Base-by-base conservation (phyloP, 2,888 invertebrate genomes). In the Cerceris rybyensis region DNA sequence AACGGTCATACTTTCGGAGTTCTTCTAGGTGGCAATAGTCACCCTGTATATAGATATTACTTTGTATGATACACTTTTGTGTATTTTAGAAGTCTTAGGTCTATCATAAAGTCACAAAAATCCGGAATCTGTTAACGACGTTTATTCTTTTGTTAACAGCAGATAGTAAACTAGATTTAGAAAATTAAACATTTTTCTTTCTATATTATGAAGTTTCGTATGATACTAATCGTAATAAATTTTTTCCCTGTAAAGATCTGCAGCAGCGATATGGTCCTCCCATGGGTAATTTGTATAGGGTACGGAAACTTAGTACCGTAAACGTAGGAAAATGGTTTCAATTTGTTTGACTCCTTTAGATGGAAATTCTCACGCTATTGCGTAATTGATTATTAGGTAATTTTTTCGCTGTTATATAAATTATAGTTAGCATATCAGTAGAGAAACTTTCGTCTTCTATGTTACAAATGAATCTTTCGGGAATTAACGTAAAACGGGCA, bases 181-280 rank as follows among this genome's bases (percentile, higher is more conserved):
- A 28, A 28, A 28, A 28, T 28, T 28, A 28, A 28, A 28, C 28
- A 28, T 28, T 28, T 4, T 28, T 28, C 28, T 28, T 28, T 28
- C 4, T 4, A 28, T 28, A 4, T 28, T 28, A 28, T 28, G 1
- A 28, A 28, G 9, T 39, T 42, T 50, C 14, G n/a, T n/a, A 11
- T 1, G 13, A 43, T 54, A 52, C 9, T 66, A 63, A 54, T 61
- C 57, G 7, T 43, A 60, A 65, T n/a, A 17, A 58, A 42, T 65
- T 57, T n/a, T 59, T 59, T 67, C 28, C 75, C 50, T 6, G 54
- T 66, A 41, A 70, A 85, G 85, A 58, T 82, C 85, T 52, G 85
- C 85, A 17, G 71, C 75, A 54, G 65, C 79, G 16, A 54, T 85
- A 52, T 85, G 85, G 85, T 73, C 63, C 54, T 49, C 71, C 4